Evolutionary conservation across 2,888 invertebrate species (phyloP).

Genomic region (Drosophila anomalata): DNA sequence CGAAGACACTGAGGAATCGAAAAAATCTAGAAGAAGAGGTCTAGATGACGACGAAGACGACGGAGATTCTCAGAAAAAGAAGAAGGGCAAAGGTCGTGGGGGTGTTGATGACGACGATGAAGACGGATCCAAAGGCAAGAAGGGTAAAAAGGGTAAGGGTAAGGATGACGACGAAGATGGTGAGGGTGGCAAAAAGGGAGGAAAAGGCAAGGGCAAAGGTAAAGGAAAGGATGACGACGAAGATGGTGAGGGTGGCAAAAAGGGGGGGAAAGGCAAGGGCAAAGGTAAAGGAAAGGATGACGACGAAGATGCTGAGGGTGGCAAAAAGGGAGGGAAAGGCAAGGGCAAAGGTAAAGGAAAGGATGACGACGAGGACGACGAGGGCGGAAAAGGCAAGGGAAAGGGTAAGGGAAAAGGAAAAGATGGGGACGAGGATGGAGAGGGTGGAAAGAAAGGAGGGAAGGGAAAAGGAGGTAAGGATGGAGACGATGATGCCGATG

Average conservation of each 20-base stretch:
- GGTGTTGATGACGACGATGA: background rate
- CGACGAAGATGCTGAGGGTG: background rate
- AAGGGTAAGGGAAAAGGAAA: conserved; percentile 3
- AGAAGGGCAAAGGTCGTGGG: background rate
- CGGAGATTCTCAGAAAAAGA: background rate
- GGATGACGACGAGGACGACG: conserved; percentile 5
- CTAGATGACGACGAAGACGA: background rate
- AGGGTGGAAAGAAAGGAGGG: background rate
- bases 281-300: background rate
- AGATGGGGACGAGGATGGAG: conserved; percentile 5
- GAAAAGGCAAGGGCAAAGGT: background rate
- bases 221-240: background rate
- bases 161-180: background rate
- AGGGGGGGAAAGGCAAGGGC: too few species aligned
- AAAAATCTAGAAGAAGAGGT: background rate
- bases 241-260: background rate
- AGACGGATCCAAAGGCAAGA: background rate
- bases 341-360: conserved; percentile 5
- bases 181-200: background rate
- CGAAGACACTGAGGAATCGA: background rate
- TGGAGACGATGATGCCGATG: conserved; percentile 11
- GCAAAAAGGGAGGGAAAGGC: too few species aligned
- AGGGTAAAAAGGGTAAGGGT: background rate
- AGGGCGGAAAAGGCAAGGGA: background rate
- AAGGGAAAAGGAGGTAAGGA: conserved; percentile 7